Evolutionary conservation across 2,797 vertebrate species (phyloP).

Genomic region (Lagodon rhomboides): DNA sequence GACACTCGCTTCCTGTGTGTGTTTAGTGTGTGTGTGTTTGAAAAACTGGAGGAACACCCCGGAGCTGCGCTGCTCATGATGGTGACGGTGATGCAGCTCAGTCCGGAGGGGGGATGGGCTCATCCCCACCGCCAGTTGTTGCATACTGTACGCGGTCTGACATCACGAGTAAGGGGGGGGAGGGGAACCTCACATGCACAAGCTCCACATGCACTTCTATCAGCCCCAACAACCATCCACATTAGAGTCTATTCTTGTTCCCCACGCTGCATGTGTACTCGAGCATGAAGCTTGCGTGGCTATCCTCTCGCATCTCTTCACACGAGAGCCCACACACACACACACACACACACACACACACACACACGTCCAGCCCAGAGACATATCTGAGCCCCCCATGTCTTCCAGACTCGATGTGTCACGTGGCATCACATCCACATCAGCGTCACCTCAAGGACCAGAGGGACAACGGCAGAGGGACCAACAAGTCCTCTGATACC

Average conservation of each 20-base stretch:
- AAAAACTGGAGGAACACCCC: conserved; percentile 31
- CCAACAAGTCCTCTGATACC: conserved; percentile 44
- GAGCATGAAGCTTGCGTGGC: conserved; percentile 49
- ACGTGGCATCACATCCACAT: conserved; percentile 64
- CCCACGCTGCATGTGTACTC: conserved; percentile 35
- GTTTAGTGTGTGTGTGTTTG: conserved; percentile 23
- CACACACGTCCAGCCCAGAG: conserved; percentile 22
- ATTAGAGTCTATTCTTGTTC: conserved; percentile 54
- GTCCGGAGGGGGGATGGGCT: conserved; percentile 52
- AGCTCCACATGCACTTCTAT: conserved; percentile 53
- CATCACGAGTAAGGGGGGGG: conserved; percentile 56
- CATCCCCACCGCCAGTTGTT: conserved; percentile 34
- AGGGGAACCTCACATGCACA: conserved; percentile 60
- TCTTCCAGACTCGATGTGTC: conserved; percentile 63
- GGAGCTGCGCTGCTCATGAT: conserved; percentile 23
- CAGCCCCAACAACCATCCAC: conserved; percentile 48
- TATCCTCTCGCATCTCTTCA: conserved; percentile 47
- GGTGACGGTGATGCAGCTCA: conserved; percentile 47
- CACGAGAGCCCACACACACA: conserved; percentile 2
- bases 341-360: background rate
- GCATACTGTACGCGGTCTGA: conserved; percentile 62
- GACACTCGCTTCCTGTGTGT: conserved; percentile 2
- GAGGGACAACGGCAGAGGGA: conserved; percentile 21
- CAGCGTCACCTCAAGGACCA: conserved; percentile 49
- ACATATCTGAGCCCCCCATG: conserved; percentile 30